Conservation (phyloP, 1,140 invertebrate species). For the Dreissena rostriformis region DNA sequence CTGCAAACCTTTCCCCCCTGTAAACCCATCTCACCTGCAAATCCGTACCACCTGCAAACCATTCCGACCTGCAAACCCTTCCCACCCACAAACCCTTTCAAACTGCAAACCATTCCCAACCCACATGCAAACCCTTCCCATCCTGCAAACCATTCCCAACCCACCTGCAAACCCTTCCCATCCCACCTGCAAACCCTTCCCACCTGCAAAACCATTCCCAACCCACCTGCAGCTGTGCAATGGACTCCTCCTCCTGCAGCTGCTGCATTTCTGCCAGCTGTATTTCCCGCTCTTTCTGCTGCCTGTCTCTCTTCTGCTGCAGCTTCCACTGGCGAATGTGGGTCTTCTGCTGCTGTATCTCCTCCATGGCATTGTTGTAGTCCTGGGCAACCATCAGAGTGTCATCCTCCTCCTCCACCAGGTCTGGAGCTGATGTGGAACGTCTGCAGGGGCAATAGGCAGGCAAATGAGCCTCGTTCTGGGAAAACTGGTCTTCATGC, state of each 20-base stretch:
- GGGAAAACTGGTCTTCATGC: too few species aligned
- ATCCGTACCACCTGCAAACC: too few species aligned
- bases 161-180: neutral
- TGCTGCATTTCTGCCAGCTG: slow-evolving; percentile 35
- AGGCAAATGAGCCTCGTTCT: too few species aligned
- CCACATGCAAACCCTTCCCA: too few species aligned
- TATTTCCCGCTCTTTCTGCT: slow-evolving; percentile 9
- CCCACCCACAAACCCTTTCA: too few species aligned
- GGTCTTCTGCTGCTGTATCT: slow-evolving; percentile 66
- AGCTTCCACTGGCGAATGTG: slow-evolving; percentile 67
- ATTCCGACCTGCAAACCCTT: too few species aligned
- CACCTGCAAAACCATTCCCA: neutral
- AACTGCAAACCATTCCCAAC: too few species aligned
- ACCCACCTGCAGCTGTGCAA: slow-evolving; percentile 41
- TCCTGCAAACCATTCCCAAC: neutral
- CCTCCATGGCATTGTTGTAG: slow-evolving; percentile 72
- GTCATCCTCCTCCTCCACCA: slow-evolving; percentile 68
- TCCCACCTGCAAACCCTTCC: neutral
- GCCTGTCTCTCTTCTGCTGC: slow-evolving; percentile 50
- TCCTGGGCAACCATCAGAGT: slow-evolving; percentile 74
- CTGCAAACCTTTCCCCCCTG: too few species aligned
- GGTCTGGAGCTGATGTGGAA: slow-evolving; percentile 40
- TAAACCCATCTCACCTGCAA: too few species aligned
- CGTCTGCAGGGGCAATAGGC: neutral
- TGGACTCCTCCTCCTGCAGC: slow-evolving; percentile 41